These are phyloP conservation scores for Galaxias olidus DNA, from an alignment of 2,797 vertebrate genomes.

Conservation along the genomic window DNA sequence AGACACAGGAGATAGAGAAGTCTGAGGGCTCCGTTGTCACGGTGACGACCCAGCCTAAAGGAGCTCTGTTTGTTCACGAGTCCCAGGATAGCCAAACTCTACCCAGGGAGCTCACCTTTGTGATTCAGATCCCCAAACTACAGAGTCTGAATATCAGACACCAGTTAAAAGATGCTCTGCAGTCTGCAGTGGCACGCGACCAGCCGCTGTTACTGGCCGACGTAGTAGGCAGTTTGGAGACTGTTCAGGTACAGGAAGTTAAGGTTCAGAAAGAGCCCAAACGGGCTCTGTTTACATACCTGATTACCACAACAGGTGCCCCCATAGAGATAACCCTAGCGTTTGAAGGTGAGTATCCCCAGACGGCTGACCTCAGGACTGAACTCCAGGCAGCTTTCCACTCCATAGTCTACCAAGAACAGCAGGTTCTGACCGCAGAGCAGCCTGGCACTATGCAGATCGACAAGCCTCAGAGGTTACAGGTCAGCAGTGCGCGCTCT, in stretches of 20 bases:
- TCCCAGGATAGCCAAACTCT: conserved; percentile 63
- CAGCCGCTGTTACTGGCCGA: conserved; percentile 82
- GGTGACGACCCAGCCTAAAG: conserved; percentile 61
- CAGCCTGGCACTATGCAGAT: conserved; percentile 50
- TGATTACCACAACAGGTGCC: conserved; percentile 79
- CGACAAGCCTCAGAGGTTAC: conserved; percentile 53
- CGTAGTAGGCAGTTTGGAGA: conserved; percentile 74
- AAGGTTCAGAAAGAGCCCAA: conserved; percentile 79
- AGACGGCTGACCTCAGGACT: conserved; percentile 75
- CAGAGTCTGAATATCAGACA: conserved; percentile 73
- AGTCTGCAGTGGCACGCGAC: conserved; percentile 80
- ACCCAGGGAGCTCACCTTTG: conserved; percentile 81
- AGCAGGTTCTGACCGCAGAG: conserved; percentile 72
- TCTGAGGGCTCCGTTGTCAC: conserved; percentile 45
- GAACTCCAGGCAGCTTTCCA: conserved; percentile 80
- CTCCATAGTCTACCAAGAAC: conserved; percentile 80
- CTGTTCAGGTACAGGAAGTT: conserved; percentile 78
- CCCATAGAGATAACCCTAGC: conserved; percentile 82
- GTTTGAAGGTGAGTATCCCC: conserved; percentile 77
- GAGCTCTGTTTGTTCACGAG: conserved; percentile 58
- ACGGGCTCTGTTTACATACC: conserved; percentile 77
- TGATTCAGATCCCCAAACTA: conserved; percentile 70
- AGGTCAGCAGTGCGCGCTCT: conserved; percentile 37
- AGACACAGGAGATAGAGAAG: conserved; percentile 41
- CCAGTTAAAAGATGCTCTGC: conserved; percentile 82